phyloP scores from a whole-genome alignment of 2,888 invertebrate species.

The Thymelicus acteon region DNA sequence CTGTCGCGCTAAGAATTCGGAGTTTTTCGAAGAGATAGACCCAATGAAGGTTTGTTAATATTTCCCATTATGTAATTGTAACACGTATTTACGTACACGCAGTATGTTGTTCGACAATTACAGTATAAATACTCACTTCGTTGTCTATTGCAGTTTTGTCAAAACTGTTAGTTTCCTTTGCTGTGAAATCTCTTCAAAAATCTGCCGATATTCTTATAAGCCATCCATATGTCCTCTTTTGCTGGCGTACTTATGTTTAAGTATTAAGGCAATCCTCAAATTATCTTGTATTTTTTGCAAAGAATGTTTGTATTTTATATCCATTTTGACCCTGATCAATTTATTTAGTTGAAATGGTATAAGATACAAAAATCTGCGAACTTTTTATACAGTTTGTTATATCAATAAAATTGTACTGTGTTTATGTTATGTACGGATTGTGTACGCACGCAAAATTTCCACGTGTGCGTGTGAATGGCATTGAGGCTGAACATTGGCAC shows the following conservation, averaged over 20 bases:
- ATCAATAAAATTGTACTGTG: too few relatives aligned
- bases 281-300: too few relatives aligned
- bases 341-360: too few relatives aligned
- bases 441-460: too few relatives aligned
- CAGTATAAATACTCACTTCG: background rate
- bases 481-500: too few relatives aligned
- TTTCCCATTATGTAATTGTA: constrained; percentile 23
- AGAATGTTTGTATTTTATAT: too few relatives aligned
- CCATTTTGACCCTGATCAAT: too few relatives aligned
- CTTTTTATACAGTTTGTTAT: too few relatives aligned
- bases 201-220: constrained; percentile 55
- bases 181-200: constrained; percentile 62
- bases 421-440: too few relatives aligned
- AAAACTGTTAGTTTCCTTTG: constrained; percentile 35
- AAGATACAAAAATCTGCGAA: too few relatives aligned
- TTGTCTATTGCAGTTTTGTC: constrained; percentile 22
- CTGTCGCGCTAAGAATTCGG: constrained; percentile 69
- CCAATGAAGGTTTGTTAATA: constrained; percentile 67
- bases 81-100: constrained; percentile 13
- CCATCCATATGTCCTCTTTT: constrained; percentile 9
- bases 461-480: too few relatives aligned
- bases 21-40: constrained; percentile 74
- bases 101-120: background rate
- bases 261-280: background rate
- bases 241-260: background rate